Percentiles rank a stretch among this genome's conserved stretches.
These are phyloP conservation scores for Macrophya annulata DNA, from an alignment of 2,888 invertebrate genomes.

Conservation along the genomic window DNA sequence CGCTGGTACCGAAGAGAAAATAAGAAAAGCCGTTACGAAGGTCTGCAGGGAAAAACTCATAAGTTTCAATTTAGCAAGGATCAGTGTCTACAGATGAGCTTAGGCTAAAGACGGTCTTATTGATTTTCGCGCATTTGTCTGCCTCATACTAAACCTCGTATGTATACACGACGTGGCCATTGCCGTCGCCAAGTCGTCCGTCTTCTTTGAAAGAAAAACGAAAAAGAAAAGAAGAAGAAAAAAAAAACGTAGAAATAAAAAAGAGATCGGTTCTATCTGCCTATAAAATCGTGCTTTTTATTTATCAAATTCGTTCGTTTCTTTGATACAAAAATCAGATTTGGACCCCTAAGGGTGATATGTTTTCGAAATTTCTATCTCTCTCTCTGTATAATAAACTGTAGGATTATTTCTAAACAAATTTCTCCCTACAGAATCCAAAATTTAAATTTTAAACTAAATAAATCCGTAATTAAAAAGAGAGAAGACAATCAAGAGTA, in stretches of 20 bases:
- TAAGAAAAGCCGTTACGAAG: conserved; percentile 63
- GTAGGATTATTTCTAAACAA: neutral
- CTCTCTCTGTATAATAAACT: neutral
- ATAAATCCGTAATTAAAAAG: neutral
- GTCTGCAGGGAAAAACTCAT: conserved; percentile 74
- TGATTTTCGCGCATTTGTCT: conserved; percentile 69
- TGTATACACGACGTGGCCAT: conserved; percentile 31
- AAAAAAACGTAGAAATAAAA: neutral
- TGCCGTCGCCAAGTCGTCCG: conserved; percentile 34
- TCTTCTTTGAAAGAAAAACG: conserved; percentile 19
- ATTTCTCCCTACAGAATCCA: neutral
- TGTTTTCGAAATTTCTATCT: neutral
- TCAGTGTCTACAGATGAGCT: conserved; percentile 74
- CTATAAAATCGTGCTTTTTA: neutral
- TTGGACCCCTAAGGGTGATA: neutral
- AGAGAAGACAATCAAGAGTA: neutral
- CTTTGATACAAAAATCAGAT: neutral
- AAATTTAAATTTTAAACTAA: neutral
- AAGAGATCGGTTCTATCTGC: neutral
- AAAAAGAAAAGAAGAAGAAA: neutral
- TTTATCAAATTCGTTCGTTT: neutral
- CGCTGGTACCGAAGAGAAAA: conserved; percentile 56
- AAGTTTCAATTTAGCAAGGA: conserved; percentile 79
- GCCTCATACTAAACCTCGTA: conserved; percentile 15
- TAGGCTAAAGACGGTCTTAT: conserved; percentile 68